Conservation (phyloP, 2,113 vertebrate genomes). For the Poeciliopsis occidentalis region DNA sequence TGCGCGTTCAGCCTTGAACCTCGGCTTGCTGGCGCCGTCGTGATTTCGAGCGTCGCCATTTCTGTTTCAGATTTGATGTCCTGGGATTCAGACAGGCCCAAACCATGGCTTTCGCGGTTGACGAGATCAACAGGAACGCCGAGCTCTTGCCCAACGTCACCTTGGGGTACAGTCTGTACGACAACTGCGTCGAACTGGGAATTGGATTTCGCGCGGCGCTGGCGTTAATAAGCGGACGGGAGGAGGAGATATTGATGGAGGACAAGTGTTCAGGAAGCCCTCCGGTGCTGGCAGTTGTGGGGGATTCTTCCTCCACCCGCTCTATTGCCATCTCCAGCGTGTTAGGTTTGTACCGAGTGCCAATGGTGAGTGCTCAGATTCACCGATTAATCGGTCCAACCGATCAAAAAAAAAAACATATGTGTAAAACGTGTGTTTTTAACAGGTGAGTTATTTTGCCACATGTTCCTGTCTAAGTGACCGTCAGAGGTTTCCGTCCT, state of each 20-base stretch:
- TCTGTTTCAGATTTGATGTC: conserved; percentile 53
- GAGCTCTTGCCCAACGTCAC: conserved; percentile 70
- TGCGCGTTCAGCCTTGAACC: not conserved
- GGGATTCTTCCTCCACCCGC: conserved; percentile 66
- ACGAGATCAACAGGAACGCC: conserved; percentile 70
- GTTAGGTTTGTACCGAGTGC: conserved; percentile 65
- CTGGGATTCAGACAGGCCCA: conserved; percentile 63
- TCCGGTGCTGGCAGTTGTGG: conserved; percentile 69
- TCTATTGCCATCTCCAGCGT: conserved; percentile 72
- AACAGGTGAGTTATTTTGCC: conserved; percentile 35
- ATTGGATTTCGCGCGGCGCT: conserved; percentile 64
- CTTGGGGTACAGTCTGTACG: conserved; percentile 65
- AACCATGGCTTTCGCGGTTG: conserved; percentile 74
- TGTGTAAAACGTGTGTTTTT: not conserved
- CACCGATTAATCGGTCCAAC: not conserved
- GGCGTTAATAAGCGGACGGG: conserved; percentile 58
- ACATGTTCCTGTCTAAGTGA: conserved; percentile 46
- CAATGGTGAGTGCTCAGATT: conserved; percentile 58
- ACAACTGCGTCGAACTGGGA: conserved; percentile 63
- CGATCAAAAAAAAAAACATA: not conserved
- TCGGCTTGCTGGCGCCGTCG: not conserved
- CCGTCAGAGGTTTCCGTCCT: conserved; percentile 38
- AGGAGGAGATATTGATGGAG: conserved; percentile 31
- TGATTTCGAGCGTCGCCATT: not conserved
- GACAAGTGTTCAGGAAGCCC: conserved; percentile 53